Evolutionary conservation across 2,888 invertebrate species (phyloP).

Genomic region (Apamea epomidion): DNA sequence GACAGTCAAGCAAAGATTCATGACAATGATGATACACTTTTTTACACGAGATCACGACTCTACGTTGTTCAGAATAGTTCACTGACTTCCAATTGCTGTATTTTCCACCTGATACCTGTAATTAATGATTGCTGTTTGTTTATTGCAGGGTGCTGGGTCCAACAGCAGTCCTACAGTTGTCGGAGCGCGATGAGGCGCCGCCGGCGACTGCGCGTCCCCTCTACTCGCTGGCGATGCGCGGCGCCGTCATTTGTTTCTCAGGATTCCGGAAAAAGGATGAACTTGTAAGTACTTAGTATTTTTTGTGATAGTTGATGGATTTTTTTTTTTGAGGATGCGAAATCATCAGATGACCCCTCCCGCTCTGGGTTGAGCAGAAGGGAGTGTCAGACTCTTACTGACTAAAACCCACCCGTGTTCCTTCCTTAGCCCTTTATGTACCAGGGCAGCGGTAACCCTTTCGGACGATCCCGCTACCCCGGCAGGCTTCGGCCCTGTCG

Average conservation of each 20-base stretch:
- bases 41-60: background rate
- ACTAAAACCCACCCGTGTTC: too few relatives aligned
- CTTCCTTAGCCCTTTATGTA: too few relatives aligned
- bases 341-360: too few relatives aligned
- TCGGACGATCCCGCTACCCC: too few relatives aligned
- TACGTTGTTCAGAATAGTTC: background rate
- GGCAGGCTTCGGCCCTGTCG: too few relatives aligned
- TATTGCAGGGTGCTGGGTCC: slow-evolving; percentile 93
- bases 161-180: slow-evolving; percentile 94
- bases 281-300: slow-evolving; percentile 91
- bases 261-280: slow-evolving; percentile 97
- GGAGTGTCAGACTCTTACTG: too few relatives aligned
- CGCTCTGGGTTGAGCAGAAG: too few relatives aligned
- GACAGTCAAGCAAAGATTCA: background rate
- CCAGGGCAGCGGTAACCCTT: too few relatives aligned
- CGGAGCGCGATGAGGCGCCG: slow-evolving; percentile 93
- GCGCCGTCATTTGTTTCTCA: slow-evolving; percentile 97
- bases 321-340: too few relatives aligned
- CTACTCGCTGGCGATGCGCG: slow-evolving; percentile 96
- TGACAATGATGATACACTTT: background rate
- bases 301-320: background rate
- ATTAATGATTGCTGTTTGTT: slow-evolving; percentile 4
- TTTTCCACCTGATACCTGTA: background rate
- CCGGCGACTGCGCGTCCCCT: slow-evolving; percentile 94
- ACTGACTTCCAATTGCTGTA: background rate